A percentile compares a stretch with the other conserved stretches of the same genome.
phyloP scores from a whole-genome alignment of 2,888 invertebrate species.

The Sycophila texana region DNA sequence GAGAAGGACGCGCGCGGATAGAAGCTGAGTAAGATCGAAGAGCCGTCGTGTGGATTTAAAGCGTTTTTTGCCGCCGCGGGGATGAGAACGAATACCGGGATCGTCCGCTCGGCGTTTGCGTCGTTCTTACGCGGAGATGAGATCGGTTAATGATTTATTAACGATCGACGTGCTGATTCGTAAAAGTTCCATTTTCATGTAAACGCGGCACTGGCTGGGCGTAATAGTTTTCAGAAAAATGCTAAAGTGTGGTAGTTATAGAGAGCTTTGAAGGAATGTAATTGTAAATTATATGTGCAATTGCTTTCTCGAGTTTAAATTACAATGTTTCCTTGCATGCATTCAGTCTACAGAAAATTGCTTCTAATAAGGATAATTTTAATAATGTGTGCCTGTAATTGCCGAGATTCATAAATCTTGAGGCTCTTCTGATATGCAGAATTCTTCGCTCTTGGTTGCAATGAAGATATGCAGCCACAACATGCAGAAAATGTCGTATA shows the following conservation, averaged over 20 bases:
- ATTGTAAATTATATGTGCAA: slow-evolving; percentile 32
- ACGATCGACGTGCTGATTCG: neutral
- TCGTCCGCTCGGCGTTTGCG: neutral
- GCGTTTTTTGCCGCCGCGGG: too few species aligned
- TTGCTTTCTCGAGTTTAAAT: slow-evolving; percentile 35
- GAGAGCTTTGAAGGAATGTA: slow-evolving; percentile 6
- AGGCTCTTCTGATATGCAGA: slow-evolving; percentile 41
- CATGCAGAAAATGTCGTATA: too few species aligned
- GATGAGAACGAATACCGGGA: neutral
- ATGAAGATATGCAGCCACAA: too few species aligned
- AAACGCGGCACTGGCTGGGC: neutral
- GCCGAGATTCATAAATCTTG: slow-evolving; percentile 49
- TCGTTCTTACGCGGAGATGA: neutral
- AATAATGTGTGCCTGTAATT: slow-evolving; percentile 32
- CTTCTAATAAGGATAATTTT: slow-evolving; percentile 28
- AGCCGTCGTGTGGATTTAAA: too few species aligned
- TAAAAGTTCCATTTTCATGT: neutral
- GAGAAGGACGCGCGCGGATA: too few species aligned
- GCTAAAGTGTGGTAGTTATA: neutral
- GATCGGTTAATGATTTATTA: slow-evolving; percentile 2
- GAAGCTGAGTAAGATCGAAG: too few species aligned
- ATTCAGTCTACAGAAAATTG: slow-evolving; percentile 41
- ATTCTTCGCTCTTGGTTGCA: too few species aligned
- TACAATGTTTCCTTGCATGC: slow-evolving; percentile 41
- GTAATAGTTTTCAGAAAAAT: slow-evolving; percentile 3